Conservation (phyloP, 2,113 vertebrate species). For the Proterorhinus semilunaris region DNA sequence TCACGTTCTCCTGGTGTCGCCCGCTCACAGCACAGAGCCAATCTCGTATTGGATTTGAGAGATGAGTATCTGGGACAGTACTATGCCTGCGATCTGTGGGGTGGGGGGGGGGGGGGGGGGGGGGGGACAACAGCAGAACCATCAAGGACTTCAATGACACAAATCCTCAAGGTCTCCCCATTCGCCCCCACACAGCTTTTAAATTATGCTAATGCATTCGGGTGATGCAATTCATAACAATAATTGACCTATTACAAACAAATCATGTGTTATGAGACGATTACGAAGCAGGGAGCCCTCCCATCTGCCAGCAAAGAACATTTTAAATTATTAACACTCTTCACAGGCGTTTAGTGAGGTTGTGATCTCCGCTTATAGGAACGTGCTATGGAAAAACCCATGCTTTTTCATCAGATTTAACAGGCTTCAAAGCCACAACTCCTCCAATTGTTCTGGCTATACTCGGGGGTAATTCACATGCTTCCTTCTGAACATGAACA, state of each 20-base stretch:
- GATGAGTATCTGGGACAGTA: constrained; percentile 80
- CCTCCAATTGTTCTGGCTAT: constrained; percentile 44
- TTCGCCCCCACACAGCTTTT: background rate
- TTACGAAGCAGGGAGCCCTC: background rate
- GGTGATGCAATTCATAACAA: constrained; percentile 1
- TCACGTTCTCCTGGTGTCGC: constrained; percentile 19
- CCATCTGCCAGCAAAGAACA: background rate
- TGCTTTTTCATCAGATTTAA: constrained; percentile 22
- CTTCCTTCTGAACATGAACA: constrained; percentile 12
- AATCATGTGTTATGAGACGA: background rate
- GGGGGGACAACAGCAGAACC: constrained; percentile 45
- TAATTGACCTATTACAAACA: background rate
- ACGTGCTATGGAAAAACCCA: constrained; percentile 21
- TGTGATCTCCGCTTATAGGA: background rate
- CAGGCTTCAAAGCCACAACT: constrained; percentile 42
- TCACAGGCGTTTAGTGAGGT: constrained; percentile 10
- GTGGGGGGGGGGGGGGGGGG: constrained; percentile 3
- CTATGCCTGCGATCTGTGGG: constrained; percentile 74
- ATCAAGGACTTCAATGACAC: constrained; percentile 26
- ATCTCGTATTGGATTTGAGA: constrained; percentile 80
- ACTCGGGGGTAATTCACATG: constrained; percentile 42
- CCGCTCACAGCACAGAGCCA: constrained; percentile 62
- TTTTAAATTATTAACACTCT: constrained; percentile 23
- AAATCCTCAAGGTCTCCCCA: constrained; percentile 34
- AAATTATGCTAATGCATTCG: constrained; percentile 3